A percentile compares a stretch with the other conserved stretches of the same genome.
Conservation (phyloP, 2,797 vertebrate species). For the Acrocephalus scirpaceus region DNA sequence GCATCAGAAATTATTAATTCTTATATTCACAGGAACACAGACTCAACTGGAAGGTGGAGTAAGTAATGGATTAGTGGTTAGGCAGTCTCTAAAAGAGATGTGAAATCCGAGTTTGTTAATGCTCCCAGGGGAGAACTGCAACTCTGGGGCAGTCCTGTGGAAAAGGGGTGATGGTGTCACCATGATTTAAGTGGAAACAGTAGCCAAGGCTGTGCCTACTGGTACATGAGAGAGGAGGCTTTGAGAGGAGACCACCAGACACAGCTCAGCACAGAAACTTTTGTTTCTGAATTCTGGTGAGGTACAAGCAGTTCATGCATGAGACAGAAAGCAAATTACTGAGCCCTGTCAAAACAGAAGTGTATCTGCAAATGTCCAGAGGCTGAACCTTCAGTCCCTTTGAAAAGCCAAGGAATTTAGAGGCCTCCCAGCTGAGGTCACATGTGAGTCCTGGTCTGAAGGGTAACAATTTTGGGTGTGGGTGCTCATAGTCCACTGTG, state of each 20-base stretch:
- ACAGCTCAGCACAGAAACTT: neutral
- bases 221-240: neutral
- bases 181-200: neutral
- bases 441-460: neutral
- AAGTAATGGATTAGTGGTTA: neutral
- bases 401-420: neutral
- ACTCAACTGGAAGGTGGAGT: neutral
- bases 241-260: neutral
- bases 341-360: neutral
- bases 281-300: neutral
- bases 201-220: neutral
- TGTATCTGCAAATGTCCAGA: neutral
- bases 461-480: neutral
- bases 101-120: neutral
- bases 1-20: conserved; percentile 3
- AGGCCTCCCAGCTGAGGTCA: neutral
- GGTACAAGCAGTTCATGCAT: neutral
- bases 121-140: neutral
- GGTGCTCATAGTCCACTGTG: neutral
- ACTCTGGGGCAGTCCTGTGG: neutral
- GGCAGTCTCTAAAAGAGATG: neutral
- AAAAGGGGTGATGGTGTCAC: neutral
- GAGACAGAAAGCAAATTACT: neutral
- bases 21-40: neutral
- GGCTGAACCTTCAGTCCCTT: neutral